These are phyloP conservation scores for Drosophila anceps DNA, from an alignment of 2,888 invertebrate genomes.

Conservation along the genomic window DNA sequence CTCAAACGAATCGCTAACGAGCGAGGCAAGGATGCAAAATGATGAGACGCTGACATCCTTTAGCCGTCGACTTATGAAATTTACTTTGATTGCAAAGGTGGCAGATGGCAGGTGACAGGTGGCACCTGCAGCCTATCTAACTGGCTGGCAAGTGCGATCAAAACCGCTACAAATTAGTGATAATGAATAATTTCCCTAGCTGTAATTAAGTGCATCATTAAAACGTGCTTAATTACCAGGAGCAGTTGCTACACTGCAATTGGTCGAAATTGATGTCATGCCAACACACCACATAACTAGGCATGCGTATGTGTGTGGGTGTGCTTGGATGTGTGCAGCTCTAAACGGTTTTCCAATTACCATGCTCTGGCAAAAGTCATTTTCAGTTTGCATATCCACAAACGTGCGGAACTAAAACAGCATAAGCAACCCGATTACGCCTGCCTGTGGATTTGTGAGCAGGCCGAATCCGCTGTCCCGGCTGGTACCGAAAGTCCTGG, in stretches of 20 bases:
- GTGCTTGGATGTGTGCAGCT: slow-evolving; percentile 20
- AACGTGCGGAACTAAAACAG: slow-evolving; percentile 43
- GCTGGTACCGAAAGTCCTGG: slow-evolving; percentile 4
- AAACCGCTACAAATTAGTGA: slow-evolving; percentile 72
- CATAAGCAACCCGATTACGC: slow-evolving; percentile 56
- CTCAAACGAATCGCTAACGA: slow-evolving; percentile 63
- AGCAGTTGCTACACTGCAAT: slow-evolving; percentile 38
- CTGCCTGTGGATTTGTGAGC: slow-evolving; percentile 44
- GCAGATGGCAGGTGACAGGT: slow-evolving; percentile 4
- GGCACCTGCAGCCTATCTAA: slow-evolving; percentile 15
- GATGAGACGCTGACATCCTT: slow-evolving; percentile 39
- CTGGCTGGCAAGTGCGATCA: slow-evolving; percentile 35
- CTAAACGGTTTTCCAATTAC: slow-evolving; percentile 75
- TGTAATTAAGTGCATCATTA: slow-evolving; percentile 79
- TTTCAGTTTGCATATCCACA: slow-evolving; percentile 74
- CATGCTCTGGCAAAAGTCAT: slow-evolving; percentile 64
- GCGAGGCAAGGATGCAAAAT: slow-evolving; percentile 47
- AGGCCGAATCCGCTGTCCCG: slow-evolving; percentile 6
- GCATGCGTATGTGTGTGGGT: not conserved
- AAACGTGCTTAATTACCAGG: slow-evolving; percentile 61
- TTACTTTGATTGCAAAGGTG: slow-evolving; percentile 53
- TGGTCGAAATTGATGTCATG: slow-evolving; percentile 43
- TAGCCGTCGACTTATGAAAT: slow-evolving; percentile 42
- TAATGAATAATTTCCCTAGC: slow-evolving; percentile 81
- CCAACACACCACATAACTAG: slow-evolving; percentile 10